Base-by-base conservation (phyloP, 2,888 invertebrate species). In the Brenthis hecate region DNA sequence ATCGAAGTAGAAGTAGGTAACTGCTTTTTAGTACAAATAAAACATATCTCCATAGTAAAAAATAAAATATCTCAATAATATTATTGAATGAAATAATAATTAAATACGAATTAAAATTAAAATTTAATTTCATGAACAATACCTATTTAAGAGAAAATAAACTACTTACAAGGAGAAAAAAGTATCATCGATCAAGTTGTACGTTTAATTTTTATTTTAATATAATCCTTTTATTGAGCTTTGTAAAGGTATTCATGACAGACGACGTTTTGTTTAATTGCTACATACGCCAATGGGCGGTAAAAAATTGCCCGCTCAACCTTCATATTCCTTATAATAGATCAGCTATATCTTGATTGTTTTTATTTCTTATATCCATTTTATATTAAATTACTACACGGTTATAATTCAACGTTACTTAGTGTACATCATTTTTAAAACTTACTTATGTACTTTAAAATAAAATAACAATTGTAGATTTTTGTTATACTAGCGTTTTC, bases 231-330 rank as follows among this genome's bases (percentile, higher is more conserved):
- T 71, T 73, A 72, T 71, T 71, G 63, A 68, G 69, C 69, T 73
- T 62, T 76, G 75, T 71, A 75, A 73, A 65, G 71, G 72, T 81
- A 80, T 82, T 79, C 78, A 81, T 79, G 75, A 74, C 71, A 72
- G 71, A 73, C 66, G 78, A 78, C 76, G 80, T 80, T 77, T 77
- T 78, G 77, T 81, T 81, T 81, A 83, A 84, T 85, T 83, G 78
- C 78, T 81, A 78, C 77, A 77, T 75, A 78, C 75, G 74, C 63
- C 61, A 56, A 66, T 66, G 69, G 64, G 61, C 73, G 67, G 70
- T 69, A 72, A 72, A 72, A 71, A 74, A 74, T 73, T 65, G 67
- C 65, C 60, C 32, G 56, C 56, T 56, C 56, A 56, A 50, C 56
- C 64, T 67, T 63, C 69, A 65, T 69, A 70, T 53, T 66, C 57